These are phyloP conservation scores for Rhabdomys dilectus DNA, from an alignment of 2,113 vertebrate species.

Conservation along the genomic window DNA sequence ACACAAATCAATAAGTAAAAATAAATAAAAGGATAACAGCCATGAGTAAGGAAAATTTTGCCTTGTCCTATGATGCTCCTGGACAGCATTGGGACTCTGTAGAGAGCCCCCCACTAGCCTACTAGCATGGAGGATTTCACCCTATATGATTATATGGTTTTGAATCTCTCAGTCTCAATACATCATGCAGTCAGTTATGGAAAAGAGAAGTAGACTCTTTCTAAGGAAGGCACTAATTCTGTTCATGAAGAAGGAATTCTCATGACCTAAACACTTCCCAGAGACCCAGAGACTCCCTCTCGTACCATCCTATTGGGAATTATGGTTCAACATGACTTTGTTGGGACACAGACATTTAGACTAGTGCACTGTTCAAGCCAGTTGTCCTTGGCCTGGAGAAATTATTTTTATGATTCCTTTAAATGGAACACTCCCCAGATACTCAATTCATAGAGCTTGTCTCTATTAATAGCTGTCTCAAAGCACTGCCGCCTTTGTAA, in stretches of 20 bases:
- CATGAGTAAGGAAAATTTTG: too few species aligned
- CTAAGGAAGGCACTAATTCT: background rate
- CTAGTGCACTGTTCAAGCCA: background rate
- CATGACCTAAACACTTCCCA: background rate
- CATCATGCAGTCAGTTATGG: background rate
- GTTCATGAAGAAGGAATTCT: background rate
- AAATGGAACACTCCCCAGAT: background rate
- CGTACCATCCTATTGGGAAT: background rate
- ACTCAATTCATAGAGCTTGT: background rate
- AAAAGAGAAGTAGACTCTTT: background rate
- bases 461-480: conserved; percentile 37
- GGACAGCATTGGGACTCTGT: too few species aligned
- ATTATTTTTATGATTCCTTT: conserved; percentile 42
- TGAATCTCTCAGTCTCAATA: background rate
- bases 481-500: background rate
- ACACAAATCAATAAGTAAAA: background rate
- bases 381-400: background rate
- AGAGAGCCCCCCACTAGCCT: background rate
- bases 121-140: background rate
- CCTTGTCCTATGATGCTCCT: background rate
- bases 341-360: background rate
- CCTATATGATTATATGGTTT: too few species aligned
- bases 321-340: background rate
- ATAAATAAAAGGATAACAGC: background rate
- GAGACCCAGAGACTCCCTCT: background rate